Evolutionary conservation across 2,888 invertebrate species (phyloP).

Genomic region (Linyphia triangularis): DNA sequence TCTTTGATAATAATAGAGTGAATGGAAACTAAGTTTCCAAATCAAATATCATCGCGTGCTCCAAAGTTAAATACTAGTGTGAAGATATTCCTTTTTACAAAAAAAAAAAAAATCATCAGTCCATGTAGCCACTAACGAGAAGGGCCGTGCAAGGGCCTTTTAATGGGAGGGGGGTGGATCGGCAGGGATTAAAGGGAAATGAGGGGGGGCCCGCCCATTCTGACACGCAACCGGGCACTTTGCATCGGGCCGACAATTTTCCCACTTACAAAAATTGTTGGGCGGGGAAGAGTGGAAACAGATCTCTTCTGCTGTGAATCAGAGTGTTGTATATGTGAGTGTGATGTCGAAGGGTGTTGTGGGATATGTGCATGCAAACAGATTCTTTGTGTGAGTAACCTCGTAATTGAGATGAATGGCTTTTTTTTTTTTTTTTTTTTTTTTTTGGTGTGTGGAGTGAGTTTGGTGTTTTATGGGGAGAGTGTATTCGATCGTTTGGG

Average conservation of each 20-base stretch:
- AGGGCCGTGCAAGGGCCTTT: slow-evolving; percentile 47
- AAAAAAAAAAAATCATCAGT: slow-evolving; percentile 15
- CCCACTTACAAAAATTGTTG: slow-evolving; percentile 65
- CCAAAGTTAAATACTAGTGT: neutral
- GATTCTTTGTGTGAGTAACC: neutral
- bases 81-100: neutral
- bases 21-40: neutral
- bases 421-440: no score
- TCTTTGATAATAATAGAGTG: no score
- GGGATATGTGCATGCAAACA: slow-evolving; percentile 11
- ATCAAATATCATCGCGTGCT: neutral
- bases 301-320: slow-evolving; percentile 54
- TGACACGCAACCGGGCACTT: slow-evolving; percentile 64
- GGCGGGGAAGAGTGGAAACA: slow-evolving; percentile 42
- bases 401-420: slow-evolving; percentile 26
- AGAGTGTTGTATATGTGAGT: neutral
- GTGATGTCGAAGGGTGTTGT: neutral
- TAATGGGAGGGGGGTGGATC: slow-evolving; percentile 4
- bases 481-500: no score
- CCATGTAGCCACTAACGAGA: slow-evolving; percentile 24
- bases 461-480: neutral
- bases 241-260: slow-evolving; percentile 22
- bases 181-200: slow-evolving; percentile 53
- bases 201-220: slow-evolving; percentile 55
- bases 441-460: neutral